Conservation (phyloP, 2,113 vertebrate species). For the Natator depressus region DNA sequence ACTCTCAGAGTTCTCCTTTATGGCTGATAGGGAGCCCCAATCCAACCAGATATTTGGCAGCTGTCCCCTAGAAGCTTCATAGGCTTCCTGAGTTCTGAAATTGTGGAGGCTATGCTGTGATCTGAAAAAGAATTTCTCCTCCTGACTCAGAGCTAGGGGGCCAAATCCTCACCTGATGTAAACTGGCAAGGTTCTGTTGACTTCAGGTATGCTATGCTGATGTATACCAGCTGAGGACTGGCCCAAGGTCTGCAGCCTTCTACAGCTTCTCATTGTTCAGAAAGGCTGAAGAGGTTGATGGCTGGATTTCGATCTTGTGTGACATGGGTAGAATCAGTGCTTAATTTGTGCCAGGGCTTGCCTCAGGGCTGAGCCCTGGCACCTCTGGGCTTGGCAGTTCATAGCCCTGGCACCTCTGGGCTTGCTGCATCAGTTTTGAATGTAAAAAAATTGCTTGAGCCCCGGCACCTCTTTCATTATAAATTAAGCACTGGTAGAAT, state of each 20-base stretch:
- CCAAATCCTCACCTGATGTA: neutral
- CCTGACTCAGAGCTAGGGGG: neutral
- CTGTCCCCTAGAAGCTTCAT: accelerated
- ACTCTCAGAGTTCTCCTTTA: neutral
- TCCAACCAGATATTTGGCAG: neutral
- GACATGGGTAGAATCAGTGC: neutral
- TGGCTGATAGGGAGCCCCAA: neutral
- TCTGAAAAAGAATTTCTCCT: neutral
- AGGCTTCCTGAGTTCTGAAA: neutral
- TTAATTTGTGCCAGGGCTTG: no score
- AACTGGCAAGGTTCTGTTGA: neutral
- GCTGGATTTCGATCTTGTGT: neutral
- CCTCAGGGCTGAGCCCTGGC: no score
- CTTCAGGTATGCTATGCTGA: neutral
- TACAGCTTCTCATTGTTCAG: neutral
- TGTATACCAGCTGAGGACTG: neutral
- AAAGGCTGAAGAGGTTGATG: neutral
- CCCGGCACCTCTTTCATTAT: no score
- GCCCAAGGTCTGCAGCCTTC: neutral
- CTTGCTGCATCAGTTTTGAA: no score
- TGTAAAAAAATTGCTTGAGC: no score
- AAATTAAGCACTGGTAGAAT: no score
- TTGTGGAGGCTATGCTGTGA: neutral
- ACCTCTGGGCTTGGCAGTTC: no score
- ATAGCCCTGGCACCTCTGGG: no score